Evolutionary conservation across 2,113 vertebrate genomes (phyloP).

Genomic region (Psettodes erumei): DNA sequence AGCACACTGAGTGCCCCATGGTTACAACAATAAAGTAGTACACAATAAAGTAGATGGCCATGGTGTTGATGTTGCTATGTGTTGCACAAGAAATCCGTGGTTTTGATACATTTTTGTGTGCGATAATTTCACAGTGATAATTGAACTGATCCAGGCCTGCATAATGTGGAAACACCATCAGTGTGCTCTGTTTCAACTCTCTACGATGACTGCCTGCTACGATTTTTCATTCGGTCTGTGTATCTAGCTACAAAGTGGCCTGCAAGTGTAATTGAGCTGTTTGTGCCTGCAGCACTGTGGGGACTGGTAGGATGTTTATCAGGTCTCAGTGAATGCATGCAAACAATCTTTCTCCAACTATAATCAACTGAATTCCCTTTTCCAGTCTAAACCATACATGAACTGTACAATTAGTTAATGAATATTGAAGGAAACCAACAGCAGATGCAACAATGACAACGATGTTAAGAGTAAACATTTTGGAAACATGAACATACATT

Average conservation of each 20-base stretch:
- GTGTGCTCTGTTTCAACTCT: background rate
- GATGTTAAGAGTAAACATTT: background rate
- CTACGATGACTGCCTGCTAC: too few relatives aligned
- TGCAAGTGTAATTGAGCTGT: background rate
- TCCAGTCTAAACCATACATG: background rate
- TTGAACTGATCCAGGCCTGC: background rate
- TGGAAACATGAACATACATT: background rate
- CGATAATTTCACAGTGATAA: too few relatives aligned
- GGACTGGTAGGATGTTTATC: too few relatives aligned
- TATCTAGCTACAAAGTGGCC: background rate
- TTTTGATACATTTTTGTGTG: too few relatives aligned
- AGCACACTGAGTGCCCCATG: too few relatives aligned
- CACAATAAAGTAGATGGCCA: too few relatives aligned
- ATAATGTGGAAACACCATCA: background rate
- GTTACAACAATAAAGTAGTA: too few relatives aligned
- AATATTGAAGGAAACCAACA: background rate
- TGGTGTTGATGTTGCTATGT: too few relatives aligned
- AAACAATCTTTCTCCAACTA: background rate
- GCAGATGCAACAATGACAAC: background rate
- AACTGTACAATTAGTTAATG: background rate
- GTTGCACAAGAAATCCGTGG: too few relatives aligned
- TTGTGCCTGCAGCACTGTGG: background rate
- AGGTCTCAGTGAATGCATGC: background rate
- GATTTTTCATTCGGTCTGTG: background rate
- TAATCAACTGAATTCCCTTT: background rate